phyloP scores from a whole-genome alignment of 2,113 vertebrate genomes.

The Pagrus major region DNA sequence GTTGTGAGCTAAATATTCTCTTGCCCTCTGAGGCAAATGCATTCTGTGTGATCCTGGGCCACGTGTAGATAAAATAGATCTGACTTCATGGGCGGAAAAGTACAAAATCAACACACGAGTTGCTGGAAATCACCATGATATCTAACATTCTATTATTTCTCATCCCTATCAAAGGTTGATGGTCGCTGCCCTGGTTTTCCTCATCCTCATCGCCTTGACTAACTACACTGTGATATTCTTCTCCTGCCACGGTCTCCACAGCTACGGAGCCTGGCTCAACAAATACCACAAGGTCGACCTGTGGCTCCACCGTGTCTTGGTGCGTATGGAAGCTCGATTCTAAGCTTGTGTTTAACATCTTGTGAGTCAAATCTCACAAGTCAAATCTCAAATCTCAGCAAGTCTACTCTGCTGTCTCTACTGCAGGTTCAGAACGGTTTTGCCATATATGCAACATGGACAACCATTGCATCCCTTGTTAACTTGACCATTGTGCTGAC shows the following conservation, averaged over 20 bases:
- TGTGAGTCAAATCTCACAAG: neutral
- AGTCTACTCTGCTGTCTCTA: neutral
- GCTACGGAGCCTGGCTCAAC: constrained; percentile 81
- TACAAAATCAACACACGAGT: neutral
- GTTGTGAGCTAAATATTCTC: too few relatives aligned
- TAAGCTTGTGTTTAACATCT: neutral
- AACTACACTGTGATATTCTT: constrained; percentile 81
- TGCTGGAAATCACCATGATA: neutral
- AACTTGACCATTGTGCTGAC: constrained; percentile 84
- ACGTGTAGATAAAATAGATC: neutral
- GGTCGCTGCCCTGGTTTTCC: constrained; percentile 72
- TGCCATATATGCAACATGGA: constrained; percentile 85
- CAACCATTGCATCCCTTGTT: constrained; percentile 84
- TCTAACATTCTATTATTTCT: neutral
- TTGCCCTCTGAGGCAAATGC: neutral
- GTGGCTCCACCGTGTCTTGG: constrained; percentile 86
- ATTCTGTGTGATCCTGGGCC: neutral
- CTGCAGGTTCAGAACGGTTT: constrained; percentile 88
- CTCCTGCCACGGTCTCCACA: constrained; percentile 80
- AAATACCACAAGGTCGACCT: constrained; percentile 85
- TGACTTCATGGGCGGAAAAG: too few relatives aligned
- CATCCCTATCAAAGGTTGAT: constrained; percentile 42
- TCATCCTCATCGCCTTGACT: constrained; percentile 80
- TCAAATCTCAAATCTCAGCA: too few relatives aligned
- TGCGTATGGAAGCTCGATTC: constrained; percentile 27